Evolutionary conservation across 1,140 invertebrate species (phyloP).

Genomic region (Pantala flavescens): DNA sequence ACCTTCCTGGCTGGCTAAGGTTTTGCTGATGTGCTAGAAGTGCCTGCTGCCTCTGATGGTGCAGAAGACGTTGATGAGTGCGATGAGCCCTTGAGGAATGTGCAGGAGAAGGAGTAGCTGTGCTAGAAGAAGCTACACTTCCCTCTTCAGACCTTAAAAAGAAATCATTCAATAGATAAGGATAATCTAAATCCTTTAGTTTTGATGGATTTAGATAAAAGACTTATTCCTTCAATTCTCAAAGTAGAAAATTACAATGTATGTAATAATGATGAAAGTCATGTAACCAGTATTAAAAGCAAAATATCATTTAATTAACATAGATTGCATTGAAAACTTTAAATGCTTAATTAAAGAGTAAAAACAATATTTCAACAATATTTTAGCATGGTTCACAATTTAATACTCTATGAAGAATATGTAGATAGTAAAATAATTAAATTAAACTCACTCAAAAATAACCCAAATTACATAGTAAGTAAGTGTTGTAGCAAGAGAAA

Average conservation of each 20-base stretch:
- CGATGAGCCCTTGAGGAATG: constrained; percentile 45
- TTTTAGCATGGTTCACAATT: too few relatives aligned
- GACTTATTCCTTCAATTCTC: too few relatives aligned
- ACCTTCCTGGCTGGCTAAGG: neutral
- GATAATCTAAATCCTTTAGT: neutral
- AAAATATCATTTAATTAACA: too few relatives aligned
- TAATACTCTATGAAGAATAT: too few relatives aligned
- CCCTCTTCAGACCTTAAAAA: constrained; percentile 47
- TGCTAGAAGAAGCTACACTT: constrained; percentile 48
- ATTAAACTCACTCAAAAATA: constrained; percentile 80
- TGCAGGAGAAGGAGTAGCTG: constrained; percentile 37
- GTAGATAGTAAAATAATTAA: too few relatives aligned
- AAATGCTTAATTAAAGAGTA: too few relatives aligned
- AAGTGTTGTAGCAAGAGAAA: constrained; percentile 68
- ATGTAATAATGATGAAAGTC: too few relatives aligned
- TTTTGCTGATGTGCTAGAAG: constrained; percentile 20
- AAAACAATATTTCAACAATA: too few relatives aligned
- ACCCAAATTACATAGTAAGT: constrained; percentile 87
- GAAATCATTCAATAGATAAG: neutral
- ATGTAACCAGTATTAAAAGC: too few relatives aligned
- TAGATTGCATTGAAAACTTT: too few relatives aligned
- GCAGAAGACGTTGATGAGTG: constrained; percentile 17
- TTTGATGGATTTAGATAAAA: too few relatives aligned
- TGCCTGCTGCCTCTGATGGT: constrained; percentile 34
- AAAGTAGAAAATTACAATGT: too few relatives aligned